phyloP scores from a whole-genome alignment of 2,797 vertebrate species.

The Salmo trutta region DNA sequence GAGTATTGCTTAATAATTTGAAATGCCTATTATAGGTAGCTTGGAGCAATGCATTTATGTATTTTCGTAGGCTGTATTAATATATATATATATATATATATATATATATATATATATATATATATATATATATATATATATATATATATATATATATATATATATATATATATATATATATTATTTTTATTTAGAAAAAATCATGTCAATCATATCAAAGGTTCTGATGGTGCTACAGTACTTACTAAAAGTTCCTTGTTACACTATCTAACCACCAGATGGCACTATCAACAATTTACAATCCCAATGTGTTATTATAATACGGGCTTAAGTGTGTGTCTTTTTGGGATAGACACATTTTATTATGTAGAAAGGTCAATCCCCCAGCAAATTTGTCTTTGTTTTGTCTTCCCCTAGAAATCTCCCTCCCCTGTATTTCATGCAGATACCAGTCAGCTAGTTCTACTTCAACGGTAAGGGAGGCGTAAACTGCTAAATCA shows the following conservation, averaged over 20 bases:
- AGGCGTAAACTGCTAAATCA: not conserved
- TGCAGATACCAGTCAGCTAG: not conserved
- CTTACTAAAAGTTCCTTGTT: not conserved
- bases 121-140: not conserved
- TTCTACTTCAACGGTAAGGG: not conserved
- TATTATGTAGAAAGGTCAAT: not conserved
- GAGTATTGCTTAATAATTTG: not conserved
- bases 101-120: not conserved
- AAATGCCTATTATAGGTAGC: not conserved
- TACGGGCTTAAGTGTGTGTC: not conserved
- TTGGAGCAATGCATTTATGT: not conserved
- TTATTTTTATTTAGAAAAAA: not conserved
- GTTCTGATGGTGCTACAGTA: not conserved
- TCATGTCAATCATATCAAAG: not conserved
- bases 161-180: not conserved
- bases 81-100: not conserved
- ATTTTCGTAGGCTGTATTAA: not conserved
- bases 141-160: not conserved
- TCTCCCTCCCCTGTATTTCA: not conserved
- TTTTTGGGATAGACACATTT: not conserved
- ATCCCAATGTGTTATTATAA: not conserved
- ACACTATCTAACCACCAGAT: not conserved
- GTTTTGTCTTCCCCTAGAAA: slow-evolving; percentile 35
- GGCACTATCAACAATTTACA: not conserved
- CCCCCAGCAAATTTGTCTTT: not conserved